Conservation (phyloP, 2,888 invertebrate species). For the Eremobia ochroleuca region DNA sequence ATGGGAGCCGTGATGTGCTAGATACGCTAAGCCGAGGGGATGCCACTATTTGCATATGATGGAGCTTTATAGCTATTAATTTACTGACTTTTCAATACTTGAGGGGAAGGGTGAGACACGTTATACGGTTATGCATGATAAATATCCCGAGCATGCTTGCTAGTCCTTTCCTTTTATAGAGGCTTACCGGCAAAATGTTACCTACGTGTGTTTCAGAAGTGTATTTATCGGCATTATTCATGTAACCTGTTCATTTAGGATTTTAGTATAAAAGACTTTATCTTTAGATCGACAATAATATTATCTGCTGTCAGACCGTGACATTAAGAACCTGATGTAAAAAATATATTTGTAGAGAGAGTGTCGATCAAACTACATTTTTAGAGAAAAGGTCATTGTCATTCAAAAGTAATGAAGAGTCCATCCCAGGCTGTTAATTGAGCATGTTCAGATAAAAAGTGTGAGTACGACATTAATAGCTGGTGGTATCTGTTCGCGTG, state of each 20-base stretch:
- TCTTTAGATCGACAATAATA: slow-evolving; percentile 22
- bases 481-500: slow-evolving; percentile 58
- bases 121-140: slow-evolving; percentile 64
- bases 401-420: slow-evolving; percentile 47
- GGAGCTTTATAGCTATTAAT: slow-evolving; percentile 79
- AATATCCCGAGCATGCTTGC: slow-evolving; percentile 60
- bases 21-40: slow-evolving; percentile 80
- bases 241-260: slow-evolving; percentile 44
- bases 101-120: slow-evolving; percentile 68
- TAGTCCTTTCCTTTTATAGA: slow-evolving; percentile 55
- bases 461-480: slow-evolving; percentile 53
- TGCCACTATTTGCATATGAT: slow-evolving; percentile 85
- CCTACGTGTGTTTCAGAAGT: slow-evolving; percentile 38
- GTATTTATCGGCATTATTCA: slow-evolving; percentile 49
- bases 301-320: slow-evolving; percentile 31
- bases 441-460: slow-evolving; percentile 48
- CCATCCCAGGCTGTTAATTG: slow-evolving; percentile 49
- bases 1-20: slow-evolving; percentile 82
- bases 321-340: slow-evolving; percentile 30
- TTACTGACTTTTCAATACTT: slow-evolving; percentile 68
- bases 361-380: slow-evolving; percentile 36
- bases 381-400: slow-evolving; percentile 39
- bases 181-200: slow-evolving; percentile 59
- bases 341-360: slow-evolving; percentile 16
- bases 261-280: slow-evolving; percentile 23